A percentile compares a stretch with the other conserved stretches of the same genome.
Evolutionary conservation across 2,797 vertebrate species (phyloP).

Genomic region (Acanthis flammea): DNA sequence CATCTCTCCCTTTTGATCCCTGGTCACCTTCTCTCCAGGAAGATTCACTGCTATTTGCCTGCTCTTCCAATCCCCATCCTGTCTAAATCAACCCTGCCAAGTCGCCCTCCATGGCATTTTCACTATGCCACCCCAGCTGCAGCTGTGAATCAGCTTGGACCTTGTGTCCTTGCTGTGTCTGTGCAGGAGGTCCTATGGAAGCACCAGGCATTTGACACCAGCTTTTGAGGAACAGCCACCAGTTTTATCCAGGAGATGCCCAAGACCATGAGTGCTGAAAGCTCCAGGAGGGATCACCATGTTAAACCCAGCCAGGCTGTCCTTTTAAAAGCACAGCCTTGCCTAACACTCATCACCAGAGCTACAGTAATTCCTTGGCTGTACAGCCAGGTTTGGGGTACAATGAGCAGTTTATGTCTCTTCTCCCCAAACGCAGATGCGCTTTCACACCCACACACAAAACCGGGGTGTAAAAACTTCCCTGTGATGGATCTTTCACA

Average conservation of each 20-base stretch:
- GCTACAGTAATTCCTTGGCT: neutral
- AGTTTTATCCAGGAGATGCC: neutral
- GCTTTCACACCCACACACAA: rapidly evolving
- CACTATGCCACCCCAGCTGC: neutral
- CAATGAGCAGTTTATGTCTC: neutral
- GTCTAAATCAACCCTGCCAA: neutral
- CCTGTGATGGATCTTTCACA: neutral
- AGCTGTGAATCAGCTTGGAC: neutral
- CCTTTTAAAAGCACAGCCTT: neutral
- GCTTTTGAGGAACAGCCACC: neutral
- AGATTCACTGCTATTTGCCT: neutral
- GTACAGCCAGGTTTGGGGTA: neutral
- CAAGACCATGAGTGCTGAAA: neutral
- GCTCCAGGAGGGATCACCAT: rapidly evolving
- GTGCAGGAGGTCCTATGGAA: neutral
- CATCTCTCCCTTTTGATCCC: neutral
- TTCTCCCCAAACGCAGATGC: neutral
- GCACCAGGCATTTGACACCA: neutral
- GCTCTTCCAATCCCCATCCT: neutral
- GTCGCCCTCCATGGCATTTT: neutral
- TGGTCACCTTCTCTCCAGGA: neutral
- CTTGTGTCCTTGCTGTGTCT: neutral
- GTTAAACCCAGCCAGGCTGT: neutral
- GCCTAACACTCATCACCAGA: rapidly evolving
- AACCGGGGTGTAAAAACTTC: neutral